These are phyloP conservation scores for Siniperca scherzeri DNA, from an alignment of 2,797 vertebrate species.

Conservation along the genomic window DNA sequence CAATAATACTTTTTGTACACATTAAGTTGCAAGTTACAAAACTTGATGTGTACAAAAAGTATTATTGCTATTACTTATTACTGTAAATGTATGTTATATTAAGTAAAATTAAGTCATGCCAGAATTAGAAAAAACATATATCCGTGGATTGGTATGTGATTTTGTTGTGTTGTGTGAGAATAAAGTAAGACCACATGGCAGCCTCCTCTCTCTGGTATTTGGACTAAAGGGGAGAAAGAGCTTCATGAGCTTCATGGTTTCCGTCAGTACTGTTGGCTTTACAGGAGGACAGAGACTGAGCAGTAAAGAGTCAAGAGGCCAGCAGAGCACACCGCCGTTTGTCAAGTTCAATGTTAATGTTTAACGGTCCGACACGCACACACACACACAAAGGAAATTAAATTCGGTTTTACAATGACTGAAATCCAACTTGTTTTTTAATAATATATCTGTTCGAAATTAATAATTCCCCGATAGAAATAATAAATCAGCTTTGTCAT, in stretches of 20 bases:
- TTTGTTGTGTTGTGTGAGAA: constrained; percentile 11
- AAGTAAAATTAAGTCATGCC: not conserved
- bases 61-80: not conserved
- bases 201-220: constrained; percentile 63
- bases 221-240: constrained; percentile 64
- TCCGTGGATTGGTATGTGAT: not conserved
- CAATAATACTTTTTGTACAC: too few species aligned
- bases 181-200: constrained; percentile 22
- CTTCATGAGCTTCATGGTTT: constrained; percentile 76
- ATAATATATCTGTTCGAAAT: constrained; percentile 1
- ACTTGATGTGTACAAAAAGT: not conserved
- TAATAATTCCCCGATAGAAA: not conserved
- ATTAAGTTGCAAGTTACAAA: not conserved
- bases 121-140: not conserved
- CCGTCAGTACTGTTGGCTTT: constrained; percentile 76
- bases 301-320: constrained; percentile 79
- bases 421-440: not conserved
- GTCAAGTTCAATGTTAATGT: constrained; percentile 85
- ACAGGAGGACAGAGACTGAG: constrained; percentile 69
- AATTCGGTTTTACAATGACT: constrained; percentile 12
- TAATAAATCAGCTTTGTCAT: not conserved
- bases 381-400: constrained; percentile 24
- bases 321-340: constrained; percentile 71
- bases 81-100: not conserved
- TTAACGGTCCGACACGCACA: constrained; percentile 47